Conservation (phyloP, 2,113 vertebrate species). For the Ia io region DNA sequence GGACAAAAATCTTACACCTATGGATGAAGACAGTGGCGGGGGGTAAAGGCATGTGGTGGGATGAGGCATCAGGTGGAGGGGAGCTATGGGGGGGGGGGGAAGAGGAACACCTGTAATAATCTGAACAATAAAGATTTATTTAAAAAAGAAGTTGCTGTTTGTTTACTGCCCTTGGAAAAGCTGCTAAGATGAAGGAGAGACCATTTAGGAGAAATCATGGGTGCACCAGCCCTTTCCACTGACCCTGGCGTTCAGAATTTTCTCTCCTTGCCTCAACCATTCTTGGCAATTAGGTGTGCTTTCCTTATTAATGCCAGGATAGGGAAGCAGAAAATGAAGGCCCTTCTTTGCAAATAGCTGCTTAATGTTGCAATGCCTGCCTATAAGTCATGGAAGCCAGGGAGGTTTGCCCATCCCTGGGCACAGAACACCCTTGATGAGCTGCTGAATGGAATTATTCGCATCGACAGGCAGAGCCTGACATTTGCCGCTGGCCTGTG, state of each 20-base stretch:
- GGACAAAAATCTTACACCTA: no score
- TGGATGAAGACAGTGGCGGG: no score
- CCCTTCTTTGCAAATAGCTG: background rate
- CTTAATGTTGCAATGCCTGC: background rate
- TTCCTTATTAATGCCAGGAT: slow-evolving; percentile 17
- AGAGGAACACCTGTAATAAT: no score
- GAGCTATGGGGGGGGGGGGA: no score
- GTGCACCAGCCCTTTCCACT: background rate
- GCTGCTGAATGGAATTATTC: background rate
- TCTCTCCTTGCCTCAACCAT: background rate
- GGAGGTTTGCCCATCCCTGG: background rate
- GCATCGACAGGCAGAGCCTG: background rate
- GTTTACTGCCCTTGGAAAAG: slow-evolving; percentile 2
- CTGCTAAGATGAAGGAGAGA: slow-evolving; percentile 16
- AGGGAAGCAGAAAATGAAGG: slow-evolving; percentile 37
- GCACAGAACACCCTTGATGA: background rate
- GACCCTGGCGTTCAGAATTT: background rate
- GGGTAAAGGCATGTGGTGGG: no score
- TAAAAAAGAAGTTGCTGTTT: background rate
- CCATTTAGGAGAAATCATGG: background rate
- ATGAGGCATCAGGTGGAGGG: no score
- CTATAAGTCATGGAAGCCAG: background rate
- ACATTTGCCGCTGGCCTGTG: background rate
- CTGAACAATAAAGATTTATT: no score
- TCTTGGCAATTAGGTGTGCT: slow-evolving; percentile 33